Evolutionary conservation across 1,140 invertebrate species (phyloP).

Genomic region (Lineus longissimus): DNA sequence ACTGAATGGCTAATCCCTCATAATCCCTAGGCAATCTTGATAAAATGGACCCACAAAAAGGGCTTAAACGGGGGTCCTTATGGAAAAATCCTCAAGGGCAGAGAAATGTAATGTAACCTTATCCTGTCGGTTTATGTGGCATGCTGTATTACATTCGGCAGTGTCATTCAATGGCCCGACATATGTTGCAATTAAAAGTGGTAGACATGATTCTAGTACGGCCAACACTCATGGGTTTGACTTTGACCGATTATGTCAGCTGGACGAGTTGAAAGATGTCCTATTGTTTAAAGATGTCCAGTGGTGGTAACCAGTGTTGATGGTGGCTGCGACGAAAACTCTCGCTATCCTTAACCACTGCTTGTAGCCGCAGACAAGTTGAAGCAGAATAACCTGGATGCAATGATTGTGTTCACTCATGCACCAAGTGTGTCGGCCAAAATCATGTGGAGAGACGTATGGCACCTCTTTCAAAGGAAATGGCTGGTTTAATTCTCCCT

Average conservation of each 20-base stretch:
- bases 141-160: not conserved
- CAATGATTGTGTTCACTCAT: not conserved
- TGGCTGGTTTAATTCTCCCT: not conserved
- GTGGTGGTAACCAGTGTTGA: not conserved
- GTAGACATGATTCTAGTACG: not conserved
- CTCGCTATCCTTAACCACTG: not conserved
- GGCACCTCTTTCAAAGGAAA: not conserved
- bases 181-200: not conserved
- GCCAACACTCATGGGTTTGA: not conserved
- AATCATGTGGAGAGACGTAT: not conserved
- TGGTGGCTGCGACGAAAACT: not conserved
- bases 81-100: too few relatives aligned
- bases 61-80: too few relatives aligned
- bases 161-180: not conserved
- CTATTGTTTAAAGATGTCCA: not conserved
- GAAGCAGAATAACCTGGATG: not conserved
- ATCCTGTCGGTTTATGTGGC: too few relatives aligned
- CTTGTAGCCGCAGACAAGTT: not conserved
- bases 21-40: too few relatives aligned
- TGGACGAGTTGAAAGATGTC: not conserved
- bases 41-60: too few relatives aligned
- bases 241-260: not conserved
- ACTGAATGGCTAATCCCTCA: too few relatives aligned
- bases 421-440: not conserved
- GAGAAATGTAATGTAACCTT: too few relatives aligned